Conservation (phyloP, 2,888 invertebrate genomes). For the Xylota sylvarum region DNA sequence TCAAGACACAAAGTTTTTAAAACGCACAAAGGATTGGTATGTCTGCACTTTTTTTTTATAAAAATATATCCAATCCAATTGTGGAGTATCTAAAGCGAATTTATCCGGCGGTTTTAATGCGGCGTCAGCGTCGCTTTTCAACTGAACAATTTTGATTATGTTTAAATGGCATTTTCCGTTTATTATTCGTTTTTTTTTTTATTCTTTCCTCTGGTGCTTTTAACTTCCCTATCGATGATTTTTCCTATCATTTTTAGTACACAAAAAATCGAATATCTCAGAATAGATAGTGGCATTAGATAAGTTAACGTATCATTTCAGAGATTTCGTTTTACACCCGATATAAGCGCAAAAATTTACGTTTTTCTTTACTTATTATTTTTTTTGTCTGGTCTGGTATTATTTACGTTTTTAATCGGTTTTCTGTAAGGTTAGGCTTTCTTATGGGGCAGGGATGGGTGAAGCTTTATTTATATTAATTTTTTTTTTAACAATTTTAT, state of each 20-base stretch:
- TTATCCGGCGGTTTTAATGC: conserved; percentile 55
- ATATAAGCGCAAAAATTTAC: conserved; percentile 72
- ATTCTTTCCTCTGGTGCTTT: conserved; percentile 43
- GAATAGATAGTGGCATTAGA: conserved; percentile 85
- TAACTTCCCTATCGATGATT: conserved; percentile 79
- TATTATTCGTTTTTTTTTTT: conserved; percentile 53
- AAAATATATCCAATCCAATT: no score
- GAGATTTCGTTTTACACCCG: conserved; percentile 82
- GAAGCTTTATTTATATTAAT: not conserved
- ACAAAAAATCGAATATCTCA: conserved; percentile 84
- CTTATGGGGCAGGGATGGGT: not conserved
- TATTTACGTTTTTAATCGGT: not conserved
- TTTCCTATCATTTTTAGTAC: conserved; percentile 82
- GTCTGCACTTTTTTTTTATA: no score
- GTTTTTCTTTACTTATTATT: not conserved
- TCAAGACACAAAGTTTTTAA: no score
- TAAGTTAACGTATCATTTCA: conserved; percentile 85
- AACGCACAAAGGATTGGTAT: no score
- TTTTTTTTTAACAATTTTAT: conserved; percentile 21
- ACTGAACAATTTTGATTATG: conserved; percentile 78
- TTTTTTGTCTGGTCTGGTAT: not conserved
- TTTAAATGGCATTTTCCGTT: conserved; percentile 77
- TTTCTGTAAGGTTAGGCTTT: not conserved
- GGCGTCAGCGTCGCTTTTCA: conserved; percentile 69
- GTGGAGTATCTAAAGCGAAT: not conserved